Base-by-base conservation (phyloP, 2,113 vertebrate genomes). In the Callocephalon fimbriatum region DNA sequence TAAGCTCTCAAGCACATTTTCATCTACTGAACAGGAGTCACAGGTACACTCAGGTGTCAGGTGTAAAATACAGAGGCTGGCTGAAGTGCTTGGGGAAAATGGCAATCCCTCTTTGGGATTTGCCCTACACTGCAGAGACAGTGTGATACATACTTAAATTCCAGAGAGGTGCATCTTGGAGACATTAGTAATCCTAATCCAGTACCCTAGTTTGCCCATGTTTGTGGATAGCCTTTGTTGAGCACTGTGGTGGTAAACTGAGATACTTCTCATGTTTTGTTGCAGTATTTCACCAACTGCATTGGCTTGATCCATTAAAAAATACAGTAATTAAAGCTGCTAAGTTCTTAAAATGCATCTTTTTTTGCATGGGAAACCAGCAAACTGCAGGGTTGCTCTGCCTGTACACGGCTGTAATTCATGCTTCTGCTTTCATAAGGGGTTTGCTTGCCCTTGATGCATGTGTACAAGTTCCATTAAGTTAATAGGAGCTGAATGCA, bases 381-480 rank as follows among this genome's bases (percentile, higher is more conserved):
- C 72, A 81, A 84, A 35, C 0, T 72, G 92, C 78, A 92, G 68
- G 86, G 70, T 94, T 79, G 61, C 45, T 93, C 78, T 90, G 78
- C 50, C 78, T 89, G 76, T 65, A 68, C n/a, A 54, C 23, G 73
- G 86, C 72, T 73, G 86, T 87, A 92, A 95, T 95, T 96, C 93
- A 91, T 91, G 82, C 56, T 81, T 77, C 61, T 94, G 80, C 80
- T 95, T 73, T 92, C 0, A 0, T 50, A 95, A 96, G 80, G 79
- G 77, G 48, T 93, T 86, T 96, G 88, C 68, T 77, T 66, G 88
- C 78, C 78, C 85, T 94, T 95, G 90, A 92, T 93, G 63, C 62
- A 27, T 75, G 72, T 94, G 83, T 50, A 25, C 78, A 93, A 91
- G 88, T 87, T 74, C 80, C 83, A 97, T 91, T 97, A 96, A 58